phyloP scores from a whole-genome alignment of 2,888 invertebrate species.

The Netelia melanura region DNA sequence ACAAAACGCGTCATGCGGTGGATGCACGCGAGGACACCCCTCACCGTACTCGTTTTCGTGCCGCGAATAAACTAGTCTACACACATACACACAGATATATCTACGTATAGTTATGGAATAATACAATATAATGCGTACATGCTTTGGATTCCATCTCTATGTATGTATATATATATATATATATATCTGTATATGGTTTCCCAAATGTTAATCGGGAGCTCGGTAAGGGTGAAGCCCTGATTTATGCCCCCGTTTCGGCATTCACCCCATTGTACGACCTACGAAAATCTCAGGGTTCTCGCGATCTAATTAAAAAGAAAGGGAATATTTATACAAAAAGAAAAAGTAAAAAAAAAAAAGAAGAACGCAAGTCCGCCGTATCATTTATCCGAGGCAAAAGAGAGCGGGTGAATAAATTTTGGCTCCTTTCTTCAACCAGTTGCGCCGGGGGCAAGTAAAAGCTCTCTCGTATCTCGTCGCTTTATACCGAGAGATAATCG shows the following conservation, averaged over 20 bases:
- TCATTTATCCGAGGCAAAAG: constrained; percentile 61
- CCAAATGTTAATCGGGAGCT: constrained; percentile 69
- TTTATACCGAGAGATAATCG: constrained; percentile 37
- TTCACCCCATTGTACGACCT: constrained; percentile 60
- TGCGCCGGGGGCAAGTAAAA: constrained; percentile 29
- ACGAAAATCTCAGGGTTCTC: constrained; percentile 58
- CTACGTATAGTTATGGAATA: constrained; percentile 7
- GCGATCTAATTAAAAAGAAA: constrained; percentile 71
- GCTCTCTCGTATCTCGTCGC: not conserved
- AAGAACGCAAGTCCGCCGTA: constrained; percentile 64
- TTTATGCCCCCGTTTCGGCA: constrained; percentile 67
- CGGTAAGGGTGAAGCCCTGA: constrained; percentile 66
- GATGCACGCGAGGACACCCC: constrained; percentile 60
- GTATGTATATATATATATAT: constrained; percentile 35
- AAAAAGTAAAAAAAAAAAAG: constrained; percentile 30
- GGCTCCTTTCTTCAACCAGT: constrained; percentile 64
- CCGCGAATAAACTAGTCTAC: constrained; percentile 52
- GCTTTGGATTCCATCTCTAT: constrained; percentile 30
- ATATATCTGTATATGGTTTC: constrained; percentile 56
- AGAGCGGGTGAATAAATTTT: constrained; percentile 70
- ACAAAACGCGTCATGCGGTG: constrained; percentile 54
- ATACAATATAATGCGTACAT: constrained; percentile 8
- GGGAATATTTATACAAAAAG: constrained; percentile 30
- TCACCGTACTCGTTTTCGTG: constrained; percentile 58
- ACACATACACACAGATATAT: not conserved